A percentile compares a stretch with the other conserved stretches of the same genome.
These are phyloP conservation scores for Bostrychus sinensis DNA, from an alignment of 2,113 vertebrate species.

Conservation along the genomic window DNA sequence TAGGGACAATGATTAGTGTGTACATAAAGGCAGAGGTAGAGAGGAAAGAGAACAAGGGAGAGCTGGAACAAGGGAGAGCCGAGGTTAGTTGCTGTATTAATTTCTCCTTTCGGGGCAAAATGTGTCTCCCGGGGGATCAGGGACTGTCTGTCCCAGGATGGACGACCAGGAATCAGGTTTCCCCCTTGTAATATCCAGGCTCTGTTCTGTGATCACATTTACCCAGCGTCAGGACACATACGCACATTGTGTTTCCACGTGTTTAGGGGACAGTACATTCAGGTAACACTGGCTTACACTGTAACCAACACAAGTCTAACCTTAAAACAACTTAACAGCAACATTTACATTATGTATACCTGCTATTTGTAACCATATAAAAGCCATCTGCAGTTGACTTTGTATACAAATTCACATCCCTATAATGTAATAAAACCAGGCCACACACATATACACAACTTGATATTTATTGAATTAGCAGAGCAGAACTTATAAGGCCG, in stretches of 20 bases:
- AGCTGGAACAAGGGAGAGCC: conserved; percentile 33
- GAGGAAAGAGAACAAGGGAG: conserved; percentile 18
- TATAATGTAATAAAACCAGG: background rate
- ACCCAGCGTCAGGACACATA: conserved; percentile 23
- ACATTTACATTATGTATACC: conserved; percentile 7
- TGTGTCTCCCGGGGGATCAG: conserved; percentile 53
- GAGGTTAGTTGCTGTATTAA: conserved; percentile 75
- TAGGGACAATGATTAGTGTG: conserved; percentile 10
- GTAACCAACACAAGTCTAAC: background rate
- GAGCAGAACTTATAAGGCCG: conserved; percentile 17
- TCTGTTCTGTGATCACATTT: conserved; percentile 46
- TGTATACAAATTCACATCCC: conserved; percentile 1
- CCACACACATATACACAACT: conserved; percentile 22
- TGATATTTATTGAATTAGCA: conserved; percentile 41
- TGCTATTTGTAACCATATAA: background rate
- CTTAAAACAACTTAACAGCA: conserved; percentile 1
- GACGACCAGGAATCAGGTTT: conserved; percentile 65
- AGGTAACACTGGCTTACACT: background rate
- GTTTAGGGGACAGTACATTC: conserved; percentile 8
- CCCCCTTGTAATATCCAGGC: conserved; percentile 47
- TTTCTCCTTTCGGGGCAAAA: conserved; percentile 81
- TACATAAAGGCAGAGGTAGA: conserved; percentile 13
- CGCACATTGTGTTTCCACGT: conserved; percentile 12
- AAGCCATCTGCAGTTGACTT: background rate
- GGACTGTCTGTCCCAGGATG: conserved; percentile 72